These are phyloP conservation scores for Prunella fulvescens DNA, from an alignment of 2,113 vertebrate genomes.

Conservation along the genomic window DNA sequence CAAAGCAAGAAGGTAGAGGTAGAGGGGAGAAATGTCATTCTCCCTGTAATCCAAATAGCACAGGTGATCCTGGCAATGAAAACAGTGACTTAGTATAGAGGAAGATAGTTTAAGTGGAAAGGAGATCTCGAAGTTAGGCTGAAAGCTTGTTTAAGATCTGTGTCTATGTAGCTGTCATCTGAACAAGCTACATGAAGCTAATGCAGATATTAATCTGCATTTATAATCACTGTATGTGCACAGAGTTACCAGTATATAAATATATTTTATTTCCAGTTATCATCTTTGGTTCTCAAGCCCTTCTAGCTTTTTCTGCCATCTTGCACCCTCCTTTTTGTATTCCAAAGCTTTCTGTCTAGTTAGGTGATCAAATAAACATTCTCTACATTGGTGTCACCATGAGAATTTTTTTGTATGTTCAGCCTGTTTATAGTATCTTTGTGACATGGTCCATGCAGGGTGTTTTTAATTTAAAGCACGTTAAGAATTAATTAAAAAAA, in stretches of 20 bases:
- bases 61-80: not conserved
- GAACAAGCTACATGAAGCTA: not conserved
- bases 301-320: not conserved
- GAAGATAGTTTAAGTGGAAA: not conserved
- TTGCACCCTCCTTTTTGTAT: not conserved
- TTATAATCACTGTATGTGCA: fast-evolving
- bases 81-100: not conserved
- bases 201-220: not conserved
- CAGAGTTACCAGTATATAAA: not conserved
- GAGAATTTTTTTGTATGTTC: not conserved
- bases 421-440: not conserved
- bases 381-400: not conserved
- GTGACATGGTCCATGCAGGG: not conserved
- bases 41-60: not conserved
- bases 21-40: not conserved
- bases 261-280: not conserved
- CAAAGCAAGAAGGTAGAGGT: not conserved
- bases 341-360: not conserved
- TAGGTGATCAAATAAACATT: not conserved
- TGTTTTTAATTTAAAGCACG: not conserved
- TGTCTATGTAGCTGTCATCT: not conserved
- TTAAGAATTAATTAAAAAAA: not conserved
- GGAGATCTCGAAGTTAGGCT: not conserved
- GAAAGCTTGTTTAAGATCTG: not conserved
- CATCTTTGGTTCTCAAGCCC: not conserved